Percentiles rank a stretch among this genome's conserved stretches.
These are phyloP conservation scores for Hippopotamus amphibius DNA, from an alignment of 2,113 vertebrate species.

Conservation along the genomic window DNA sequence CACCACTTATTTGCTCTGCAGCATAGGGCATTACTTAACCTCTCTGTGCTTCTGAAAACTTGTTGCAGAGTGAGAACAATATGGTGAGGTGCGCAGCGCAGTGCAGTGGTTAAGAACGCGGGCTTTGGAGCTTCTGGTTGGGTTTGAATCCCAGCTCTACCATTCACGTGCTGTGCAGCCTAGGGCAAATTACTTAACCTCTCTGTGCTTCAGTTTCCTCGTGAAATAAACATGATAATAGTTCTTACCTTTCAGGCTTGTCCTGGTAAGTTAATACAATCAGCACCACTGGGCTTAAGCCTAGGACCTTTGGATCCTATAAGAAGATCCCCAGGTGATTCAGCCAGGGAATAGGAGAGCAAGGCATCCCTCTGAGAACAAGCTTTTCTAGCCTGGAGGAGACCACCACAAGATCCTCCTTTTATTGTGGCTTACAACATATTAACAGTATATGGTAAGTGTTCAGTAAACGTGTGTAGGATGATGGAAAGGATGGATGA, in stretches of 20 bases:
- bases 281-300: neutral
- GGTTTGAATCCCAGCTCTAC: neutral
- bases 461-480: neutral
- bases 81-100: neutral
- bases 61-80: neutral
- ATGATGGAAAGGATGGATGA: neutral
- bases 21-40: neutral
- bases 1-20: neutral
- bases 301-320: neutral
- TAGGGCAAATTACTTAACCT: neutral
- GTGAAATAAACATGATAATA: neutral
- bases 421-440: neutral
- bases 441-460: neutral
- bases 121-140: neutral
- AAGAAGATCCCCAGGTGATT: neutral
- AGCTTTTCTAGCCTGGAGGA: neutral
- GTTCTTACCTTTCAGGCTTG: neutral
- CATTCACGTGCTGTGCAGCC: neutral
- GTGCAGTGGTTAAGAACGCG: rapidly evolving
- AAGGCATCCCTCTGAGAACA: neutral
- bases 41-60: neutral
- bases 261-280: neutral
- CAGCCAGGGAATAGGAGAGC: too few species aligned
- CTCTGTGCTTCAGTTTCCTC: neutral
- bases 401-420: neutral